Percentiles rank a stretch among this genome's conserved stretches.
Evolutionary conservation across 2,888 invertebrate species (phyloP).

Genomic region (Drosophila suboccidentalis): DNA sequence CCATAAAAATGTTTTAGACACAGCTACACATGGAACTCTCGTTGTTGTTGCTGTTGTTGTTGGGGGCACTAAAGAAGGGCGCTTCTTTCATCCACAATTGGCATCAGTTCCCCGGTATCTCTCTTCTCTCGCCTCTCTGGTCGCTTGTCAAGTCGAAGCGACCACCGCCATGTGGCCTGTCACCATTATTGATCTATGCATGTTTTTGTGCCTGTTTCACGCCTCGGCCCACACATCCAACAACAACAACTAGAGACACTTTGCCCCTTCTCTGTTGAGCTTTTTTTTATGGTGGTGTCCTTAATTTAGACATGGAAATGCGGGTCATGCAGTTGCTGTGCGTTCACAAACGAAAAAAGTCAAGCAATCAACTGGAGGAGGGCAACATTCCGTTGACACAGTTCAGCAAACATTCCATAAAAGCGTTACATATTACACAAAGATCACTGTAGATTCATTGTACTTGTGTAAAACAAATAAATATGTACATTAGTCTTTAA

Average conservation of each 20-base stretch:
- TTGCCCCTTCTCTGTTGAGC: slow-evolving; percentile 55
- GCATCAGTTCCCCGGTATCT: slow-evolving; percentile 4
- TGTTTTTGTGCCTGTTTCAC: slow-evolving; percentile 58
- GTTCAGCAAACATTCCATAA: slow-evolving; percentile 24
- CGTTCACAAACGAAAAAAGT: slow-evolving; percentile 48
- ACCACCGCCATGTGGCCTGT: slow-evolving; percentile 46
- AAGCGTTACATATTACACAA: slow-evolving; percentile 12
- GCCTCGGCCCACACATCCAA: slow-evolving; percentile 65
- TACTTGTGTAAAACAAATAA: background rate
- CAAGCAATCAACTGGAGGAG: slow-evolving; percentile 19
- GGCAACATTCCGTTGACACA: slow-evolving; percentile 35
- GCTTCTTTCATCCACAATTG: slow-evolving; percentile 47
- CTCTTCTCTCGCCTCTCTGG: slow-evolving; percentile 14
- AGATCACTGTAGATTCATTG: slow-evolving; percentile 12
- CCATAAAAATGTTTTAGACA: slow-evolving; percentile 56
- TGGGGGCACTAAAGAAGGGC: slow-evolving; percentile 57
- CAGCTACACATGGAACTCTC: slow-evolving; percentile 15
- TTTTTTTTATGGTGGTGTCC: slow-evolving; percentile 75
- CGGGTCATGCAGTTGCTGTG: slow-evolving; percentile 63
- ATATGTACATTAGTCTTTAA: too few species aligned
- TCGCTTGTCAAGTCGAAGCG: slow-evolving; percentile 6
- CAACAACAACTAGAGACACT: slow-evolving; percentile 15
- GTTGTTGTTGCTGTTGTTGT: slow-evolving; percentile 3
- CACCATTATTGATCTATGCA: slow-evolving; percentile 75
- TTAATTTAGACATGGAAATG: slow-evolving; percentile 77